Evolutionary conservation across 2,797 vertebrate genomes (phyloP).

Genomic region (Crenuchus spilurus): DNA sequence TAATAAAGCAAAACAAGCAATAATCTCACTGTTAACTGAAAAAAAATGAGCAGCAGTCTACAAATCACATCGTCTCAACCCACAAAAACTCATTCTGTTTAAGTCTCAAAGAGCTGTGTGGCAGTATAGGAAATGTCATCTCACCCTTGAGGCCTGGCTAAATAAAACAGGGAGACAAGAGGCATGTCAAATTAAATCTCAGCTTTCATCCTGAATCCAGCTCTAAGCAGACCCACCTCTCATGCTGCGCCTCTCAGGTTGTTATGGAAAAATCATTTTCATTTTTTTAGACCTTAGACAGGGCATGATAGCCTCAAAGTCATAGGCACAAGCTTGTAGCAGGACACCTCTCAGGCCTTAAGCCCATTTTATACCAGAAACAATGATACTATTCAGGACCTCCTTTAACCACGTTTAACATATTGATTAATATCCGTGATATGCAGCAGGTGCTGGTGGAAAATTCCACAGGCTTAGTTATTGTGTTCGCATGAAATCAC

Average conservation of each 20-base stretch:
- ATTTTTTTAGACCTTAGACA: conserved; percentile 23
- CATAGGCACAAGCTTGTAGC: neutral
- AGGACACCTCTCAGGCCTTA: neutral
- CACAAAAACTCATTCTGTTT: conserved; percentile 23
- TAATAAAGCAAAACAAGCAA: neutral
- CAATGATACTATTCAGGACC: neutral
- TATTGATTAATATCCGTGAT: neutral
- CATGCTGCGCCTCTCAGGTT: conserved; percentile 9
- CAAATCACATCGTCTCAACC: conserved; percentile 12
- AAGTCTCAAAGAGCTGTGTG: conserved; percentile 28
- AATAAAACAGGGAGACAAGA: conserved; percentile 13
- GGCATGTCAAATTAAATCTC: conserved; percentile 46
- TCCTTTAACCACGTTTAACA: neutral
- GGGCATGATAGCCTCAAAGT: neutral
- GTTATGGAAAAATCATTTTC: conserved; percentile 29
- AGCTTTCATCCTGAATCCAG: conserved; percentile 25
- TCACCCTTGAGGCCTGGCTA: conserved; percentile 5
- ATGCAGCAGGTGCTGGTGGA: too few relatives aligned
- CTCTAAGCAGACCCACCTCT: conserved; percentile 27
- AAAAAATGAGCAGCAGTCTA: neutral
- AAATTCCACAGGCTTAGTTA: too few relatives aligned
- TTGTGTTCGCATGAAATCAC: too few relatives aligned
- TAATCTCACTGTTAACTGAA: neutral
- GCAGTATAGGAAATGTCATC: conserved; percentile 26
- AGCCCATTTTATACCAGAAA: neutral